Evolutionary conservation across 2,797 vertebrate species (phyloP), one percentile per base, ranked within the genome.

Genomic region (Nannoperca australis): DNA sequence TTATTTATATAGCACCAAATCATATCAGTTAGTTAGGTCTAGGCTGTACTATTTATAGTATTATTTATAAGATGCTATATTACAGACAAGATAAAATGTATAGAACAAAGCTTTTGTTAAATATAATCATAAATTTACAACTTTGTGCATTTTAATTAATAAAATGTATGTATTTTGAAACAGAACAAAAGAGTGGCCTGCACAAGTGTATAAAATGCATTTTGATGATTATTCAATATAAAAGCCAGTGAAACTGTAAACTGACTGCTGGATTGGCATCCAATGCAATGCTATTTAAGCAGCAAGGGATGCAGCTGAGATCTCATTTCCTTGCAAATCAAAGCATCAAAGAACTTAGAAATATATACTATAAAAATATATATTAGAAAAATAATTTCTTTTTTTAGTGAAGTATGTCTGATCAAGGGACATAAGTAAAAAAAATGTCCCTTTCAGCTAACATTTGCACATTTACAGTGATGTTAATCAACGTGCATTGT

Each of bases 121-220:
- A 27, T 30, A 32, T 8, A 5, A 50, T 58, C 9, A 5, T 68
- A 11, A 17, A 56, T 45, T n/a, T 44, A 9, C 53, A 42, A 24
- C 11, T 56, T 56, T 45, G 27, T 34, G 22, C n/a, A 70, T 36
- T 73, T 50, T 12, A 44, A 34, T 60, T 49, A 30, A 3, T 3
- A 9, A 5, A 12, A 45, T 14, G 3, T 10, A 11, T 49, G 3
- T 12, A 4, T 34, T 22, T 53, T 68, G 0, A 6, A 60, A 72
- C 32, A 32, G 32, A n/a, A 54, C 12, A 14, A 12, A 14, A 40
- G 3, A 1, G 11, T 38, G 20, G 6, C 58, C 22, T 50, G 60
- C 17, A 73, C 17, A 38, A 38, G 6, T 47, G 47, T 59, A 34
- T 73, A 17, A 78, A 75, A 38, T 34, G 15, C 24, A 20, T 2